These are phyloP conservation scores for Falco cherrug DNA, from an alignment of 2,797 vertebrate species.

Conservation along the genomic window DNA sequence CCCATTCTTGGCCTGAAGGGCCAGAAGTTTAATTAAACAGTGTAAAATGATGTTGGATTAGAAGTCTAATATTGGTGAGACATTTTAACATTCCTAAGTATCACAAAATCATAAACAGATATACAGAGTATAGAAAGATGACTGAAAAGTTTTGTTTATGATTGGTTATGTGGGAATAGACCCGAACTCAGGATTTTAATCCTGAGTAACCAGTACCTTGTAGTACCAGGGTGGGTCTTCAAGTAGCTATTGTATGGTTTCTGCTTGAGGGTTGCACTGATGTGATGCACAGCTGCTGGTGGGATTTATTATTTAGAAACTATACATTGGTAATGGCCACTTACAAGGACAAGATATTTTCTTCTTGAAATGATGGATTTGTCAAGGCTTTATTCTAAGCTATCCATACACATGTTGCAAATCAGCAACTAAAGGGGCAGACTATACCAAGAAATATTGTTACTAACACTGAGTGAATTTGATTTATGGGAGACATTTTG, in stretches of 20 bases:
- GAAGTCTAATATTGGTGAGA: not conserved
- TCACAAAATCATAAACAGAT: not conserved
- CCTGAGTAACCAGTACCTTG: not conserved
- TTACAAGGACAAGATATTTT: not conserved
- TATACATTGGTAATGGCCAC: not conserved
- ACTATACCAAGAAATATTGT: not conserved
- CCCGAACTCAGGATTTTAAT: not conserved
- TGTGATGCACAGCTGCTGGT: not conserved
- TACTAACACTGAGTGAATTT: not conserved
- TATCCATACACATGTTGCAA: not conserved
- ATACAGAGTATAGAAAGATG: not conserved
- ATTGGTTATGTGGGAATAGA: not conserved
- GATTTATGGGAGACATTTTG: not conserved
- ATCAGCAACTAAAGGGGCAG: not conserved
- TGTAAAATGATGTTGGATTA: not conserved
- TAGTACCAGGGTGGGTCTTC: not conserved
- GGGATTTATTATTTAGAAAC: not conserved
- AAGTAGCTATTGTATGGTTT: not conserved
- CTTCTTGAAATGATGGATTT: not conserved
- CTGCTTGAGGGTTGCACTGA: not conserved
- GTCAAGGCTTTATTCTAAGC: not conserved
- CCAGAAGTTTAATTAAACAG: slow-evolving; percentile 45
- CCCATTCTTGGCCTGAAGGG: not conserved
- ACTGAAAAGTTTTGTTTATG: not conserved
- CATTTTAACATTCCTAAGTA: not conserved